Conservation (phyloP, 2,888 invertebrate genomes). For the Hyppa rectilinea region DNA sequence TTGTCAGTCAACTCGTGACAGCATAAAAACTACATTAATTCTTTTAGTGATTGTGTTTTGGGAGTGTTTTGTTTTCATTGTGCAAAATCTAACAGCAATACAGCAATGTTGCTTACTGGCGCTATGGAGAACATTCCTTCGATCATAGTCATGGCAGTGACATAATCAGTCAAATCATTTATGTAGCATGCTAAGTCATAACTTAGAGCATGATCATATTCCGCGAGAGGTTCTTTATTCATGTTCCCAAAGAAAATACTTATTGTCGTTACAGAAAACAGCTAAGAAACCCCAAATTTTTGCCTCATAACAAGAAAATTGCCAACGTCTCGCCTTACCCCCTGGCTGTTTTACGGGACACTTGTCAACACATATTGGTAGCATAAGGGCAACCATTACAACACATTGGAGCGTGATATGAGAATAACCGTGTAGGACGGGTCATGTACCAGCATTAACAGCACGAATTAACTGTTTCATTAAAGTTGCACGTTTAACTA, state of each 20-base stretch:
- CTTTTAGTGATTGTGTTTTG: background rate
- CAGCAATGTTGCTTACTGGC: background rate
- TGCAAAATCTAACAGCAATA: background rate
- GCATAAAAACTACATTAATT: too few relatives aligned
- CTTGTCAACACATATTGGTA: slow-evolving; percentile 61
- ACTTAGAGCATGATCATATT: background rate
- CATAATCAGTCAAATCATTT: background rate
- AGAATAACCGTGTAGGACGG: slow-evolving; percentile 56
- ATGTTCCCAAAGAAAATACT: background rate
- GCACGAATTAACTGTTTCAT: slow-evolving; percentile 74
- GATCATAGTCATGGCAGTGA: background rate
- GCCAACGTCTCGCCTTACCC: slow-evolving; percentile 34
- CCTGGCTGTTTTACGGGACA: slow-evolving; percentile 44
- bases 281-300: slow-evolving; percentile 10
- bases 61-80: background rate
- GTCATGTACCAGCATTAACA: slow-evolving; percentile 60
- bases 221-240: background rate
- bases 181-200: background rate
- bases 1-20: background rate
- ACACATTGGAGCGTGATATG: slow-evolving; percentile 53
- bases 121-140: background rate
- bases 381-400: slow-evolving; percentile 50
- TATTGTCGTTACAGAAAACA: slow-evolving; percentile 7
- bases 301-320: slow-evolving; percentile 20
- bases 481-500: slow-evolving; percentile 70